phyloP scores from a whole-genome alignment of 2,888 invertebrate species.

The Lycia hirtaria region DNA sequence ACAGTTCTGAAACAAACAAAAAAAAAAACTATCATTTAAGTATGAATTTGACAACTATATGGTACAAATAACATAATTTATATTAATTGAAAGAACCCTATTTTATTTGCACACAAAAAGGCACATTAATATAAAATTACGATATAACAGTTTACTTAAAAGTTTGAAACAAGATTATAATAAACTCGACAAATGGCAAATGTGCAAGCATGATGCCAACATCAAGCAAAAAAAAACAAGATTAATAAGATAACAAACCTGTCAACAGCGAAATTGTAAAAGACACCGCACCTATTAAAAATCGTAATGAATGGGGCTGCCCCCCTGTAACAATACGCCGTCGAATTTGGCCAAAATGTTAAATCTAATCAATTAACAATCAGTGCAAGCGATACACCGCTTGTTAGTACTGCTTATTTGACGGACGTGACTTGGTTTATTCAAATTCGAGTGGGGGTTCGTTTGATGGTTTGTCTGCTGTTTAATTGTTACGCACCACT shows the following conservation, averaged over 20 bases:
- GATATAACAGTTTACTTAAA: no score
- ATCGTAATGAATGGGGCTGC: slow-evolving; percentile 69
- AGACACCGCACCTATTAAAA: slow-evolving; percentile 72
- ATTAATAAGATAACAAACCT: slow-evolving; percentile 54
- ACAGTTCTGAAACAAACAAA: no score
- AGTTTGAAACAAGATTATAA: not conserved
- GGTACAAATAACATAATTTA: no score
- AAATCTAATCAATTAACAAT: slow-evolving; percentile 86
- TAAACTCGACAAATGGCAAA: no score
- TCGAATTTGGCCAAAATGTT: slow-evolving; percentile 79
- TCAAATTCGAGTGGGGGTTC: slow-evolving; percentile 74
- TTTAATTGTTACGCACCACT: slow-evolving; percentile 74
- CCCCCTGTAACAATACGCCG: slow-evolving; percentile 75
- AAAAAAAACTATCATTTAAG: no score
- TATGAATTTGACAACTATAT: no score
- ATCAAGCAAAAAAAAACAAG: slow-evolving; percentile 44
- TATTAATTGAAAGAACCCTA: no score
- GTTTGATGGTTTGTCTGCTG: slow-evolving; percentile 73
- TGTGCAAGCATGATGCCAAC: no score
- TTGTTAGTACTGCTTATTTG: slow-evolving; percentile 84
- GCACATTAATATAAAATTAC: no score
- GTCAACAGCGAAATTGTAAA: slow-evolving; percentile 78
- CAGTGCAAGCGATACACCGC: slow-evolving; percentile 84
- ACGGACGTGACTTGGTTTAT: slow-evolving; percentile 81
- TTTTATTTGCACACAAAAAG: no score